These are phyloP conservation scores for Tokudaia muenninki DNA, from an alignment of 2,797 vertebrate species.

Conservation along the genomic window DNA sequence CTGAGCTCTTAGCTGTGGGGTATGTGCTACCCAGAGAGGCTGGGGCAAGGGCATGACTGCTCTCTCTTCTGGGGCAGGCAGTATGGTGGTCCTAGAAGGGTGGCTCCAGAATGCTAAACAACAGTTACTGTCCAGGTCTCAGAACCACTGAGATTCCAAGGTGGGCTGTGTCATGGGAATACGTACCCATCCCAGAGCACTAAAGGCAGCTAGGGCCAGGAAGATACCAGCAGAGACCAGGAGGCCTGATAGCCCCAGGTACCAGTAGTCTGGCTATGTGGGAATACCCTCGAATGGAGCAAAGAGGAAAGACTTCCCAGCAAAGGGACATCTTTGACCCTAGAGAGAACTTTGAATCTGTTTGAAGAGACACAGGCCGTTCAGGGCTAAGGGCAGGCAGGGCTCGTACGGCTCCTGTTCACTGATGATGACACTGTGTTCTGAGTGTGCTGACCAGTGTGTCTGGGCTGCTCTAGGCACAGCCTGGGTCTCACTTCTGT, in stretches of 20 bases:
- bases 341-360: background rate
- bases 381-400: background rate
- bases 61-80: background rate
- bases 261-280: background rate
- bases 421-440: fast-evolving
- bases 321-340: background rate
- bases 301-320: background rate
- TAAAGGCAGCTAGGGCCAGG: background rate
- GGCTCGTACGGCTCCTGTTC: background rate
- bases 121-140: background rate
- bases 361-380: background rate
- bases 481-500: background rate
- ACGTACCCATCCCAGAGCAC: background rate
- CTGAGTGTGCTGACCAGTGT: fast-evolving
- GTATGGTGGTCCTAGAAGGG: background rate
- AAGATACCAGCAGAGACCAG: background rate
- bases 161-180: background rate
- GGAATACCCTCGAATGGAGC: background rate
- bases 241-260: background rate
- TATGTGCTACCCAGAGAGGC: background rate
- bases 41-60: background rate
- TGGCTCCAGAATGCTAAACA: too few species aligned
- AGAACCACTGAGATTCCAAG: background rate
- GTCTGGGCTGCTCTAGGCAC: background rate
- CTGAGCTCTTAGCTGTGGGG: background rate